phyloP scores from a whole-genome alignment of 1,140 invertebrate species.

The Penaeus indicus region DNA sequence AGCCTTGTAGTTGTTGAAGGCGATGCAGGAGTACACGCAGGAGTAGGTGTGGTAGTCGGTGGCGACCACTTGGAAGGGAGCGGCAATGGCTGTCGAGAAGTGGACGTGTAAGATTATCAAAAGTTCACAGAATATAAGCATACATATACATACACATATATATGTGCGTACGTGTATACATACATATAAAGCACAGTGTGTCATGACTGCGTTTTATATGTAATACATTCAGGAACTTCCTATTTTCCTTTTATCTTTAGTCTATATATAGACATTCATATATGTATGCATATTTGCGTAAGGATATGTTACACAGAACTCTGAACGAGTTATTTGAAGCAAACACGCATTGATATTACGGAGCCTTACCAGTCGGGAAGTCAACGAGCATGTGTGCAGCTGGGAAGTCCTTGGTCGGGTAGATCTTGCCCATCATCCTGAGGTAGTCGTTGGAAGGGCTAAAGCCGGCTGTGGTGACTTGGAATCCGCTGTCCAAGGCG shows the following conservation, averaged over 20 bases:
- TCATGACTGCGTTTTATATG: too few species aligned
- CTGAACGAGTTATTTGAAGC: too few species aligned
- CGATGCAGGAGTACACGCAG: slow-evolving; percentile 21
- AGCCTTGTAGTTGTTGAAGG: not conserved
- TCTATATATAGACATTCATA: too few species aligned
- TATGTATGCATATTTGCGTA: too few species aligned
- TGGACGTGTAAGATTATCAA: not conserved
- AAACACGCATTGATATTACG: too few species aligned
- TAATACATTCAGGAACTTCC: too few species aligned
- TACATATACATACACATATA: too few species aligned
- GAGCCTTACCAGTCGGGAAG: not conserved
- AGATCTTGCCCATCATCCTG: slow-evolving; percentile 6
- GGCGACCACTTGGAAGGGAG: not conserved
- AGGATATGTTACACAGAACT: too few species aligned
- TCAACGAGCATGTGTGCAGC: slow-evolving; percentile 39
- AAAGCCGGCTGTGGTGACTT: slow-evolving; percentile 33
- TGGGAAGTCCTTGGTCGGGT: slow-evolving; percentile 38
- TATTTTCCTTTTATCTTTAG: too few species aligned
- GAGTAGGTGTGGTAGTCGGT: slow-evolving; percentile 16
- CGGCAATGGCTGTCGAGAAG: not conserved
- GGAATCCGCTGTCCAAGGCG: slow-evolving; percentile 13
- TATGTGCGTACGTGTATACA: too few species aligned
- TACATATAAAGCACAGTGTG: not conserved
- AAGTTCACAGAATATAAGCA: too few species aligned
- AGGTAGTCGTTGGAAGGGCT: not conserved